A percentile compares a stretch with the other conserved stretches of the same genome.
Evolutionary conservation across 1,140 invertebrate genomes (phyloP).

Genomic region (Neoseiulus cucumeris): DNA sequence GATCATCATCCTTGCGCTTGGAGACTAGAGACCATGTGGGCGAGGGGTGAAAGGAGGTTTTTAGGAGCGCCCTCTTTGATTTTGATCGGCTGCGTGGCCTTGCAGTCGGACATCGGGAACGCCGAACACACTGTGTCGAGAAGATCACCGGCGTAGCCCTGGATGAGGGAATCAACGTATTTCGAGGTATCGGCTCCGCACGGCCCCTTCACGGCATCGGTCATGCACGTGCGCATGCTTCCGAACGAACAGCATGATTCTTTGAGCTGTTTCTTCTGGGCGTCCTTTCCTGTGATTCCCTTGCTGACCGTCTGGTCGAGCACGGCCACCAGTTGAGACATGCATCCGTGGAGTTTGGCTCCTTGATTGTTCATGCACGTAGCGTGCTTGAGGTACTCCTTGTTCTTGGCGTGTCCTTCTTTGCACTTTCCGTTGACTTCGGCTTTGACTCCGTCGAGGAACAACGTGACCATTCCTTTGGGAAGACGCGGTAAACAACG

Average conservation of each 20-base stretch:
- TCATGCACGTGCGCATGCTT: background rate
- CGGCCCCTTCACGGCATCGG: background rate
- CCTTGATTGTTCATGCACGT: background rate
- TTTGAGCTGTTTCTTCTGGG: constrained; percentile 4
- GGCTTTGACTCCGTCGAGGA: constrained; percentile 4
- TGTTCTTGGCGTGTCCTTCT: constrained; percentile 1
- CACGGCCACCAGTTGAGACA: background rate
- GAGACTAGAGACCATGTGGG: constrained; percentile 1
- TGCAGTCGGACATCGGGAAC: background rate
- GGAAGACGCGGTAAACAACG: background rate
- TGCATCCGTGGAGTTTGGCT: background rate
- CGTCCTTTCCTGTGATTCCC: background rate
- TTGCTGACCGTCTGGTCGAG: constrained; percentile 4
- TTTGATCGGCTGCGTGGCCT: background rate
- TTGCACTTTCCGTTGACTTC: constrained; percentile 5
- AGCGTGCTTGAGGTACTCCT: constrained; percentile 5
- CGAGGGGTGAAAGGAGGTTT: background rate
- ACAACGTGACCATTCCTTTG: constrained; percentile 7
- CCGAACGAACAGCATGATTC: background rate
- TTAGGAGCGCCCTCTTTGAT: background rate
- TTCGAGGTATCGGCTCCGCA: background rate
- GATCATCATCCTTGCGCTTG: background rate
- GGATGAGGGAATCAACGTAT: background rate
- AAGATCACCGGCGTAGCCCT: background rate
- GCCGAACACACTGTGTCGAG: background rate